Evolutionary conservation across 2,113 vertebrate species (phyloP), one percentile per base, ranked within the genome.

Genomic region (Neodon shergylaensis): DNA sequence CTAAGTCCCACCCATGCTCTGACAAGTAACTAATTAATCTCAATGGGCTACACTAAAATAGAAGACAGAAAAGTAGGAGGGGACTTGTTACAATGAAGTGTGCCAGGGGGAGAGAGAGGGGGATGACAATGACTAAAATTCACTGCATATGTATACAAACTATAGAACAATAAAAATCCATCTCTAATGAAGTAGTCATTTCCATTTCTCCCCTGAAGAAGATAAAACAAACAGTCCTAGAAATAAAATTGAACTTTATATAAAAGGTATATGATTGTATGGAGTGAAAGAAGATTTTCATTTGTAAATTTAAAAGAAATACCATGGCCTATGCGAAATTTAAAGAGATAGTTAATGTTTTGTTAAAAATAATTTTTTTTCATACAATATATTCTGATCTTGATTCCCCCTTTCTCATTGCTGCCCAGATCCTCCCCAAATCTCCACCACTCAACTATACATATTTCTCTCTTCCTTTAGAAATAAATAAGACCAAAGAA

Each of bases 261-360:
- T 81, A 58, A 54, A 58, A 87, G 42, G 22, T 26, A n/a, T 76
- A n/a, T 73, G 81, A 52, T 91, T 72, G 88, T 72, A 58, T 87
- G 93, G 44, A 36, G 49, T 66, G 88, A 42, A 63, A 86, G 70
- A 86, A 73, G n/a, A 39, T 10, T 63, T 76, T 22, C 44, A 3
- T 95, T 66, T 95, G 28, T 31, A 86, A 77, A 61, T 19, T 72
- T 13, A 54, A 88, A 94, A 97, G 49, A 1, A 24, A 91, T 39
- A 26, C 24, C 24, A 22, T 65, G 14, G 36, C 42, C 26, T 72
- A 73, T 68, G 24, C 24, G 72, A 95, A 79, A 52, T 88, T 92
- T 93, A 72, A 82, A 72, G 26, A 82, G 44, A 77, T 73, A 6
- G 76, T 54, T 91, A 31, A 91, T 52, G 88, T 12, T 85, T n/a